These are phyloP conservation scores for Perizoma affinitatum DNA, from an alignment of 2,888 invertebrate species.

Conservation along the genomic window DNA sequence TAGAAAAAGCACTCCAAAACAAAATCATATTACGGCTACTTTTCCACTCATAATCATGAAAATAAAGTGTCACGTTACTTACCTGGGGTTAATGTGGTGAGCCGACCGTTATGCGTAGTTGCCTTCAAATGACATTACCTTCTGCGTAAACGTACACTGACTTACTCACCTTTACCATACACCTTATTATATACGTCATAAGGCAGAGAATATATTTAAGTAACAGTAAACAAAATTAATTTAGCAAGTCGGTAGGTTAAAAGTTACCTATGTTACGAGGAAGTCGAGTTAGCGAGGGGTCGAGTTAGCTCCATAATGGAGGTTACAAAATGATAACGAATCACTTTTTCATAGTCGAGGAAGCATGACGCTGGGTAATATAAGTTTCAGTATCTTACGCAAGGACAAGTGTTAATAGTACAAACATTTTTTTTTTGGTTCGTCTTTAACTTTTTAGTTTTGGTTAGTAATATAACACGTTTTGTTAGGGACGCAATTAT, in stretches of 20 bases:
- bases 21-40: slow-evolving; percentile 33
- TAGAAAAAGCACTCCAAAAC: slow-evolving; percentile 15
- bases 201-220: slow-evolving; percentile 22
- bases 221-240: slow-evolving; percentile 40
- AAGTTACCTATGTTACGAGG: slow-evolving; percentile 21
- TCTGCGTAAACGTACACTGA: slow-evolving; percentile 25
- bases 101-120: slow-evolving; percentile 36
- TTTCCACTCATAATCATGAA: slow-evolving; percentile 37
- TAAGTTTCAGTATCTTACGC: not conserved
- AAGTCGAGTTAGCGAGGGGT: slow-evolving; percentile 23
- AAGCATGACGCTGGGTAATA: not conserved
- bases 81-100: slow-evolving; percentile 41
- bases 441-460: too few relatives aligned
- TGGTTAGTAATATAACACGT: too few relatives aligned
- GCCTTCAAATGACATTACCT: slow-evolving; percentile 34
- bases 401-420: too few relatives aligned
- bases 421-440: too few relatives aligned
- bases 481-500: too few relatives aligned
- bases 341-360: slow-evolving; percentile 15
- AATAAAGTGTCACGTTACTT: slow-evolving; percentile 40
- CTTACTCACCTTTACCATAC: slow-evolving; percentile 11
- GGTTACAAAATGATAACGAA: slow-evolving; percentile 24
- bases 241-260: slow-evolving; percentile 30
- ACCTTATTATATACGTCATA: slow-evolving; percentile 13
- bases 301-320: slow-evolving; percentile 34